phyloP scores from a whole-genome alignment of 1,140 invertebrate species.

The Drosophila hydei region DNA sequence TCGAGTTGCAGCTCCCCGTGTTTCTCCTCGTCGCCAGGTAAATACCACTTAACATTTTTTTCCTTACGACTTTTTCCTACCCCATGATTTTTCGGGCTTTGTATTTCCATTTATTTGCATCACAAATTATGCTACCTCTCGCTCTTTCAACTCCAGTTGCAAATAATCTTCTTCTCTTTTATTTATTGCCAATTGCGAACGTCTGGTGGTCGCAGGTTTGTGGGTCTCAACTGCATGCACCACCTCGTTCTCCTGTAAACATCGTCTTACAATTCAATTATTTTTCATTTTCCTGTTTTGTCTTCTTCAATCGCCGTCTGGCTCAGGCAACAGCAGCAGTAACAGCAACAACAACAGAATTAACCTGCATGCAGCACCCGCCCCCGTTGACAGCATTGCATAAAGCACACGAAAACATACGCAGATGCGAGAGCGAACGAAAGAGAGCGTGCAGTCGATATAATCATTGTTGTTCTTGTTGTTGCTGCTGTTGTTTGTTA shows the following conservation, averaged over 20 bases:
- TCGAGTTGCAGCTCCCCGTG: neutral
- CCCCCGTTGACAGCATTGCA: constrained; percentile 64
- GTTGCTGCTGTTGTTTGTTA: constrained; percentile 57
- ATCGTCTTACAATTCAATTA: constrained; percentile 77
- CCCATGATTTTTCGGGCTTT: constrained; percentile 66
- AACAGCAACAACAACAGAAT: constrained; percentile 49
- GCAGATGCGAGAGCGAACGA: constrained; percentile 7
- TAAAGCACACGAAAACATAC: constrained; percentile 55
- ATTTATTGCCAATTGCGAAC: constrained; percentile 74
- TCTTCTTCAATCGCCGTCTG: constrained; percentile 68
- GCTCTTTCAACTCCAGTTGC: constrained; percentile 46
- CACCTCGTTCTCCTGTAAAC: constrained; percentile 49
- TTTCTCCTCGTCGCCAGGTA: constrained; percentile 44
- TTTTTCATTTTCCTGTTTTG: constrained; percentile 78
- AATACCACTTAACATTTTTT: constrained; percentile 73
- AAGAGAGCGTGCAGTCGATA: constrained; percentile 13
- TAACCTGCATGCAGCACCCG: constrained; percentile 69
- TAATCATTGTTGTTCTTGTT: constrained; percentile 38
- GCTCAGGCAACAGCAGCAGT: constrained; percentile 26
- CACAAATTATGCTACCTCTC: constrained; percentile 63
- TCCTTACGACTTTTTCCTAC: constrained; percentile 45
- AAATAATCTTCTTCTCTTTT: constrained; percentile 56
- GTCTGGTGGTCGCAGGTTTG: constrained; percentile 55
- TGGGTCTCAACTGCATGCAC: constrained; percentile 8
- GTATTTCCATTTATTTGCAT: constrained; percentile 70